These are phyloP conservation scores for Phyllotreta striolata DNA, from an alignment of 2,888 invertebrate species.

Conservation along the genomic window DNA sequence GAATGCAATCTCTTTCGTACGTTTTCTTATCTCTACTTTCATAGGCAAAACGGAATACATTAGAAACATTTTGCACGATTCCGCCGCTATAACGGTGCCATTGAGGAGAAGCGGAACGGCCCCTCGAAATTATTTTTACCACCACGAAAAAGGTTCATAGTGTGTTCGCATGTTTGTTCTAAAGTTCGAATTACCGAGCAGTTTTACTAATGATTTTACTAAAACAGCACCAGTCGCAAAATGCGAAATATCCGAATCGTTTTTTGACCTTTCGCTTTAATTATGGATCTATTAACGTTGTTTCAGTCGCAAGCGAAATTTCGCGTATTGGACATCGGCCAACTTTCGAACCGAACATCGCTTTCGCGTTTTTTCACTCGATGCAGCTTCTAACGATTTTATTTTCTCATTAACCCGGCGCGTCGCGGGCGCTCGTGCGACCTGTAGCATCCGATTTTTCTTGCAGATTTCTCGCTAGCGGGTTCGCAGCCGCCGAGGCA, in stretches of 20 bases:
- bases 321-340: conserved; percentile 14
- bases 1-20: too few relatives aligned
- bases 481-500: conserved; percentile 62
- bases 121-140: conserved; percentile 58
- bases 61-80: conserved; percentile 59
- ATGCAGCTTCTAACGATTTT: not conserved
- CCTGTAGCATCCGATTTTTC: not conserved
- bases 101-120: conserved; percentile 55
- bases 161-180: conserved; percentile 35
- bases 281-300: too few relatives aligned
- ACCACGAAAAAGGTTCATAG: conserved; percentile 56
- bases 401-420: not conserved
- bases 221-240: not conserved
- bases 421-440: too few relatives aligned
- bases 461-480: conserved; percentile 2
- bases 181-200: conserved; percentile 5
- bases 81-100: conserved; percentile 59
- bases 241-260: not conserved
- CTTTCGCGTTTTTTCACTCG: conserved; percentile 1
- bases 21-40: conserved; percentile 19
- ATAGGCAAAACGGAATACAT: conserved; percentile 61
- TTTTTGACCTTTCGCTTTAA: not conserved
- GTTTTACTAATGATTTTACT: not conserved
- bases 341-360: conserved; percentile 19
- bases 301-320: not conserved